Base-by-base conservation (phyloP, 2,888 invertebrate species). In the Vanessa cardui region DNA sequence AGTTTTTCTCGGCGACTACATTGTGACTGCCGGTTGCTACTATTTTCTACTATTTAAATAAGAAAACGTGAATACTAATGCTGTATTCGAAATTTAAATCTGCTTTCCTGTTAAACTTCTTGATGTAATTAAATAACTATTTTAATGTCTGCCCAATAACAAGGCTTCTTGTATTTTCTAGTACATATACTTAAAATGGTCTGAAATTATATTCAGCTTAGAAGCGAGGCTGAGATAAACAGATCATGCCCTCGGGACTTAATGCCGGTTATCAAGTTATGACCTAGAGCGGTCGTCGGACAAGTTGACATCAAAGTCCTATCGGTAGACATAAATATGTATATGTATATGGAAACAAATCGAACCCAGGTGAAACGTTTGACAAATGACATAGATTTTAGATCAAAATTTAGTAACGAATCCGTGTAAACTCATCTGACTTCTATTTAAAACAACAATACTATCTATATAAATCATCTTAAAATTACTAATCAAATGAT, bases 201-300 rank as follows among this genome's bases (percentile, higher is more conserved):
- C 52, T 26, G 26, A 31, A 54, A 54, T 54, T 54, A 54, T 39
- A 12, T 12, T 54, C n/a, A 26, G 52, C 16, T 31, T 54, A 54
- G 31, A 54, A 54, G 26, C 52, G 31, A 54, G 16, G 26, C 52
- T 31, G 52, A 64, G 58, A 64, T 64, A 64, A 64, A 58, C 64
- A 33, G 58, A 64, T 58, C 39, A 49, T 64, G 58, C 58, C 69
- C 58, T 21, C 33, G 65, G 16, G 65, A 47, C 31, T 58, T 56
- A 64, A 58, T 45, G 33, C 49, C 61, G 65, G 50, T 69, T 65
- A 65, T 69, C 58, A 62, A 65, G 50, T 65, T 65, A 65, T 61
- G 58, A 65, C 49, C 58, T 58, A 45, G 58, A 56, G 58, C 58
- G 65, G 62, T 45, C 49, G 64, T 50, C 61, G 50, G 44, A 65